Evolutionary conservation across 2,888 invertebrate species (phyloP).

Genomic region (Parthenolecanium corni): DNA sequence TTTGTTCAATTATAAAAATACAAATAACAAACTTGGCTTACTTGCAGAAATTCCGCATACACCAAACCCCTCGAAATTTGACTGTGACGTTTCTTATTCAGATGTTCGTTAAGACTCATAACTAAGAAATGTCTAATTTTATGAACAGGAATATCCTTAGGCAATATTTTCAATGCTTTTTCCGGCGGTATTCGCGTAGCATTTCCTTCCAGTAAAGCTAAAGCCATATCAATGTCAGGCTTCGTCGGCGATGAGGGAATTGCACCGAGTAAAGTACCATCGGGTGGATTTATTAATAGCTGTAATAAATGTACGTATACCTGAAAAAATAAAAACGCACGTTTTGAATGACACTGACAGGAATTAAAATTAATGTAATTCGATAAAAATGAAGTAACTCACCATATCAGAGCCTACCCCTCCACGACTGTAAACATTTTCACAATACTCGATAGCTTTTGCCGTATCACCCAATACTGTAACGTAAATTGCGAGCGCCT

Average conservation of each 20-base stretch:
- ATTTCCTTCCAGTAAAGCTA: constrained; percentile 69
- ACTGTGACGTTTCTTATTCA: constrained; percentile 58
- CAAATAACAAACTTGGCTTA: constrained; percentile 36
- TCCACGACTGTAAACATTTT: constrained; percentile 49
- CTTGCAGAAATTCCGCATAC: constrained; percentile 74
- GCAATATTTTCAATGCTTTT: constrained; percentile 63
- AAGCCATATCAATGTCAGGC: constrained; percentile 66
- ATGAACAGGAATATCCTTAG: constrained; percentile 63
- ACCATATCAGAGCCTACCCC: constrained; percentile 37
- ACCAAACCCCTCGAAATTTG: constrained; percentile 73
- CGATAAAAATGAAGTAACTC: not conserved
- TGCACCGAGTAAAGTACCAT: constrained; percentile 37
- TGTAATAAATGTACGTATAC: constrained; percentile 54
- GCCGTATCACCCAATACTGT: constrained; percentile 70
- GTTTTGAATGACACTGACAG: not conserved
- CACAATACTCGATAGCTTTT: constrained; percentile 75
- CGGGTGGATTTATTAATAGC: constrained; percentile 44
- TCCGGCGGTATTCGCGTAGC: constrained; percentile 55
- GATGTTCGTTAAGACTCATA: constrained; percentile 60
- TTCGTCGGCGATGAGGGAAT: constrained; percentile 46
- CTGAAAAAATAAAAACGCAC: constrained; percentile 36
- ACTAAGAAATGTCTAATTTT: constrained; percentile 68
- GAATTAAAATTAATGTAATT: not conserved
- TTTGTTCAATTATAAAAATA: not conserved
- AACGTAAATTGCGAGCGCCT: constrained; percentile 84